A percentile compares a stretch with the other conserved stretches of the same genome.
These are phyloP conservation scores for Heliopora coerulea DNA, from an alignment of 92 coral and sea anemone genomes.

Conservation along the genomic window DNA sequence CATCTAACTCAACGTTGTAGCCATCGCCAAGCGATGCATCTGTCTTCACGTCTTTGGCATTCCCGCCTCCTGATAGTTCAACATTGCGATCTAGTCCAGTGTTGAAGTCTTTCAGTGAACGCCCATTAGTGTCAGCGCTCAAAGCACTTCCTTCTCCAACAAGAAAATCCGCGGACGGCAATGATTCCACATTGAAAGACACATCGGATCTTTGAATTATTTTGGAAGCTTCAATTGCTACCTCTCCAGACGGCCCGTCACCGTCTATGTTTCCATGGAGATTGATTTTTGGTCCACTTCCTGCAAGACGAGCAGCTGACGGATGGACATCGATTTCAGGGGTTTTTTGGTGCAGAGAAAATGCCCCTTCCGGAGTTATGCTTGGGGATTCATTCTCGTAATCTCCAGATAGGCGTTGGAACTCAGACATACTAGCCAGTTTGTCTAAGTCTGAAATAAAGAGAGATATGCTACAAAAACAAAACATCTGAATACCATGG, in stretches of 20 bases:
- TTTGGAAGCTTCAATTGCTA: slow-evolving; percentile 4
- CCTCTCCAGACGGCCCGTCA: not conserved
- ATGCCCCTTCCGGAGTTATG: not conserved
- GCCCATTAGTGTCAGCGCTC: not conserved
- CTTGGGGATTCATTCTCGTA: slow-evolving; percentile 4
- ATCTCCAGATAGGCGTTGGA: slow-evolving; percentile 14
- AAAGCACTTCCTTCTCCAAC: slow-evolving; percentile 8
- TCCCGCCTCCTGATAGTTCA: not conserved
- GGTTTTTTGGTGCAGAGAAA: not conserved
- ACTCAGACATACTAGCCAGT: slow-evolving; percentile 12
- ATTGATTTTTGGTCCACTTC: not conserved
- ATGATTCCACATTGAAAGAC: slow-evolving; percentile 31
- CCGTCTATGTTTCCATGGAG: not conserved
- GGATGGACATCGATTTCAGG: slow-evolving; percentile 1
- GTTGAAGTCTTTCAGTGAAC: too few relatives aligned
- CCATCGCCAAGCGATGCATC: not conserved
- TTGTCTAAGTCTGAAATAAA: slow-evolving; percentile 25
- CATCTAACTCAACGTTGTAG: not conserved
- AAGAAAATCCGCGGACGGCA: slow-evolving; percentile 23
- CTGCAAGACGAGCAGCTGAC: slow-evolving; percentile 19
- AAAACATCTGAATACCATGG: too few relatives aligned
- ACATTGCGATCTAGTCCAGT: not conserved
- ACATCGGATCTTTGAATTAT: slow-evolving; percentile 12
- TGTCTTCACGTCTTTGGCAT: not conserved
- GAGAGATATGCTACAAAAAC: slow-evolving; percentile 8